Conservation (phyloP, 2,888 invertebrate genomes). For the Limnephilus rhombicus region DNA sequence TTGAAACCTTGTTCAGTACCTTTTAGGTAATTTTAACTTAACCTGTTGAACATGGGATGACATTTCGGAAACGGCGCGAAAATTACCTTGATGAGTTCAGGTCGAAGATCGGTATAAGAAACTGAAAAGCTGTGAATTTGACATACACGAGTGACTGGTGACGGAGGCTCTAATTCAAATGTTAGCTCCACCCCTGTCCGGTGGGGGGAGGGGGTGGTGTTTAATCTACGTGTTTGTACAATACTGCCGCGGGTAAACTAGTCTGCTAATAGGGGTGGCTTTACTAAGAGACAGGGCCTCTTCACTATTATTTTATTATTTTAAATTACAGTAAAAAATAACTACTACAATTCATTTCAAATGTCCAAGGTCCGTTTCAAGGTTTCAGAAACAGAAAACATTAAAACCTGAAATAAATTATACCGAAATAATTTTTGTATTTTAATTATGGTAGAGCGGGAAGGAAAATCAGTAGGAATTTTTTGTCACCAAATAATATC, state of each 20-base stretch:
- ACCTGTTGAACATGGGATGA: too few species aligned
- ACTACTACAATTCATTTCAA: too few species aligned
- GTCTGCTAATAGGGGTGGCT: background rate
- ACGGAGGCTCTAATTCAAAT: background rate
- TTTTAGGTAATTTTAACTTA: background rate
- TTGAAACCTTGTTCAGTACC: background rate
- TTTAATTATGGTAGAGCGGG: too few species aligned
- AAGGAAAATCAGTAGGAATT: too few species aligned
- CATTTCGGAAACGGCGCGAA: too few species aligned
- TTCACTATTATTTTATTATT: too few species aligned
- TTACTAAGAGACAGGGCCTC: constrained; percentile 18
- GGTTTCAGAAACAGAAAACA: too few species aligned
- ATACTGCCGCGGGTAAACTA: constrained; percentile 27
- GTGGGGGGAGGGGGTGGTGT: background rate
- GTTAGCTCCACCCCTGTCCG: constrained; percentile 13
- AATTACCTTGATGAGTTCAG: too few species aligned
- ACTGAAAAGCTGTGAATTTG: background rate
- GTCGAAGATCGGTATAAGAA: background rate
- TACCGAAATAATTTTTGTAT: too few species aligned
- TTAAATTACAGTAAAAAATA: background rate
- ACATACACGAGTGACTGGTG: background rate
- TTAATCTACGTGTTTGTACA: constrained; percentile 39
- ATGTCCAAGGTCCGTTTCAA: too few species aligned
- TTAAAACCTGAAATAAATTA: too few species aligned
- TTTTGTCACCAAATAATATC: too few species aligned